Conservation (phyloP, 2,113 vertebrate genomes). For the Tor tambroides region DNA sequence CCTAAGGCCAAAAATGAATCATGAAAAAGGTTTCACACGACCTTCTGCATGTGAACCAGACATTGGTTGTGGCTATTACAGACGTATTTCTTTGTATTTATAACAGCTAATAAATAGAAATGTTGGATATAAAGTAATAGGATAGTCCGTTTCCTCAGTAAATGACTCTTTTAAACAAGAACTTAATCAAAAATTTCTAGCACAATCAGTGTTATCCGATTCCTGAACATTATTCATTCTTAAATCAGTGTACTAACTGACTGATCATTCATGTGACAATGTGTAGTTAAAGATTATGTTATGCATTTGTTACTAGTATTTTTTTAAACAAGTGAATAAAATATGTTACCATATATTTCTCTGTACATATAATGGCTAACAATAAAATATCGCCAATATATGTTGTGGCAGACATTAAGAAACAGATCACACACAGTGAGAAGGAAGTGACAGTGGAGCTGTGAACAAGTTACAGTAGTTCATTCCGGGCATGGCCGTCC, state of each 20-base stretch:
- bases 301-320: neutral
- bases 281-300: neutral
- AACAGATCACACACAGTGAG: neutral
- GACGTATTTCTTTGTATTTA: too few species aligned
- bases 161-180: neutral
- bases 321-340: neutral
- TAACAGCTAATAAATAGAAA: too few species aligned
- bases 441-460: neutral
- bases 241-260: neutral
- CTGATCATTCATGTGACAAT: neutral
- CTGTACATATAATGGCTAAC: neutral
- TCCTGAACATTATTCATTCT: neutral
- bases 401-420: neutral
- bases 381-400: neutral
- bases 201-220: neutral
- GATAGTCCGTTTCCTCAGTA: neutral
- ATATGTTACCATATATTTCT: neutral
- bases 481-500: neutral
- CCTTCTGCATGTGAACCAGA: conserved; percentile 59
- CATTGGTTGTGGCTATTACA: neutral
- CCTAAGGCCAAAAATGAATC: conserved; percentile 48
- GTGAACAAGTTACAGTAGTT: neutral
- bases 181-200: neutral
- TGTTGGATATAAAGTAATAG: neutral
- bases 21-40: conserved; percentile 68